A percentile compares a stretch with the other conserved stretches of the same genome.
Conservation (phyloP, 1,140 invertebrate genomes). For the Megalopta genalis region DNA sequence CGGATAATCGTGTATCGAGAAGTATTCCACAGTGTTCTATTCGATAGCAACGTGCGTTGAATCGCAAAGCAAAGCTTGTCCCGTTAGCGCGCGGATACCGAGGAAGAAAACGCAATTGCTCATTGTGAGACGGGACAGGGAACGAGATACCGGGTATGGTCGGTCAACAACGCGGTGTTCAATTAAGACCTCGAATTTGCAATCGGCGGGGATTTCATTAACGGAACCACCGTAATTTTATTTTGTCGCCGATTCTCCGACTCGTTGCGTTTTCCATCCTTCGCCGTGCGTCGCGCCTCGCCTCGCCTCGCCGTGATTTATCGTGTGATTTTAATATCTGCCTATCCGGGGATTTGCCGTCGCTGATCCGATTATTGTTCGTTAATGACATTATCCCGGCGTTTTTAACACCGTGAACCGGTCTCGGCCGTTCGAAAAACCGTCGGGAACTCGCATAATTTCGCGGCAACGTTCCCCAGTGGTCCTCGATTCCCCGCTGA, state of each 20-base stretch:
- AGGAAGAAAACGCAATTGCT: too few relatives aligned
- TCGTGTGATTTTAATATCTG: slow-evolving; percentile 32
- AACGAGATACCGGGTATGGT: too few relatives aligned
- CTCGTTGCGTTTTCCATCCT: background rate
- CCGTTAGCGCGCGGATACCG: too few relatives aligned
- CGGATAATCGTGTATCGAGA: too few relatives aligned
- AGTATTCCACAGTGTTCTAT: too few relatives aligned
- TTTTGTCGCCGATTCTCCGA: slow-evolving; percentile 1
- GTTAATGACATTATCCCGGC: slow-evolving; percentile 11
- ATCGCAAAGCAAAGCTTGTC: too few relatives aligned
- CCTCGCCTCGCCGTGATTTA: background rate
- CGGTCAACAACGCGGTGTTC: slow-evolving; percentile 17
- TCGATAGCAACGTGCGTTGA: too few relatives aligned
- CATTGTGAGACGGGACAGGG: too few relatives aligned
- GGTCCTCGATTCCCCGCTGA: background rate
- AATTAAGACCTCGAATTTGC: slow-evolving; percentile 18
- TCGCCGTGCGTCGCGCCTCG: too few relatives aligned
- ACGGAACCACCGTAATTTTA: slow-evolving; percentile 23
- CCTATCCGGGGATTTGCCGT: background rate
- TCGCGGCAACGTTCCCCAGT: background rate
- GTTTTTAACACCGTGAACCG: slow-evolving; percentile 13
- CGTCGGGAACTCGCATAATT: background rate
- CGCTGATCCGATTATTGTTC: slow-evolving; percentile 21
- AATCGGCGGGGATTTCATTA: slow-evolving; percentile 21
- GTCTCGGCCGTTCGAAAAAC: background rate